Evolutionary conservation across 2,113 vertebrate genomes (phyloP).

Genomic region (Scortum barcoo): DNA sequence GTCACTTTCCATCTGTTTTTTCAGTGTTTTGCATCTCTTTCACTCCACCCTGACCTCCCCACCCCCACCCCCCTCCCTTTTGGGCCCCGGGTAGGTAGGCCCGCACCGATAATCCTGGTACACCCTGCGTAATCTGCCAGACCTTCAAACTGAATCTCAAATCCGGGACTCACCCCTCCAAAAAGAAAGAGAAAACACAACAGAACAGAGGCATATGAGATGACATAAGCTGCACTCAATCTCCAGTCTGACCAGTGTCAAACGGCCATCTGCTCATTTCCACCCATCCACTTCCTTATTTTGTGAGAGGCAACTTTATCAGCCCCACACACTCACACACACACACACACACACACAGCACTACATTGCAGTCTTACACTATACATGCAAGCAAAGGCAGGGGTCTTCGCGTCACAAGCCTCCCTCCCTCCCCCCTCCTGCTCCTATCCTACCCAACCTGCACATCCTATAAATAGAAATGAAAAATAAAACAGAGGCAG

Average conservation of each 20-base stretch:
- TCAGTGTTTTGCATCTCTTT: rapidly evolving
- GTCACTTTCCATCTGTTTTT: rapidly evolving
- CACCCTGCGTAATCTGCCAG: too few relatives aligned
- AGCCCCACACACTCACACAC: conserved; percentile 12
- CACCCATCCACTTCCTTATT: background rate
- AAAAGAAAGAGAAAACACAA: too few relatives aligned
- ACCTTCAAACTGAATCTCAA: background rate
- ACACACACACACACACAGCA: background rate
- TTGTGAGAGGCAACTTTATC: conserved; percentile 16
- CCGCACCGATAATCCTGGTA: background rate
- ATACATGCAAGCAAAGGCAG: background rate
- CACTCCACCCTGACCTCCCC: background rate
- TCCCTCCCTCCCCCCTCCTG: background rate
- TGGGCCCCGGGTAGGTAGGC: background rate
- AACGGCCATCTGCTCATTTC: conserved; percentile 19
- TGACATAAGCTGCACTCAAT: background rate
- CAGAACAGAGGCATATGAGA: background rate
- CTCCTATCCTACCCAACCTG: background rate
- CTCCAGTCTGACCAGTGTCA: background rate
- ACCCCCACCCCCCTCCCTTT: too few relatives aligned
- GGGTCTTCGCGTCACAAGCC: conserved; percentile 34
- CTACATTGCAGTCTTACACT: background rate
- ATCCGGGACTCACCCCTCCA: background rate
- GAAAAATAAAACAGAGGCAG: background rate
- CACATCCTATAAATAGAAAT: conserved; percentile 7